Conservation (phyloP, 2,797 vertebrate species). For the Pangasius sanitwongsei region DNA sequence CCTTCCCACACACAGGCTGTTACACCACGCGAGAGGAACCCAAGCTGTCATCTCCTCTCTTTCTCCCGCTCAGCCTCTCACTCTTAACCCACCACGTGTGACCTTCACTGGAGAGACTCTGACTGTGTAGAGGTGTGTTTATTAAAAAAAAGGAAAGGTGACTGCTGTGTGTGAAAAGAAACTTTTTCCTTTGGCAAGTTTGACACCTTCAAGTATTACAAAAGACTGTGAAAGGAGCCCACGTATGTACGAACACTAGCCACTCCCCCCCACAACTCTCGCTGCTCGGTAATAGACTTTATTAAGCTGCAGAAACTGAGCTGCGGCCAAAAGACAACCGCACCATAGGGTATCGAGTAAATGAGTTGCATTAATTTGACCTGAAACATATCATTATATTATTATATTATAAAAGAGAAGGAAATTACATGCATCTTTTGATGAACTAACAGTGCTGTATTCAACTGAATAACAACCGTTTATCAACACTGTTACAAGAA, state of each 20-base stretch:
- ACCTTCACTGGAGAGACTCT: slow-evolving; percentile 27
- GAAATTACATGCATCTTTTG: background rate
- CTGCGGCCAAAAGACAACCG: background rate
- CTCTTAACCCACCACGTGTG: slow-evolving; percentile 36
- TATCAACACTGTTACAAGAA: slow-evolving; percentile 21
- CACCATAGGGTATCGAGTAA: background rate
- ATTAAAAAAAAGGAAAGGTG: slow-evolving; percentile 5
- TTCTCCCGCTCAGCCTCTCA: slow-evolving; percentile 24
- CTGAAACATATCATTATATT: background rate
- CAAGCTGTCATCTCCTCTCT: slow-evolving; percentile 41
- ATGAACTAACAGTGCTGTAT: background rate
- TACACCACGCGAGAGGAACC: slow-evolving; percentile 39
- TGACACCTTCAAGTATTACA: slow-evolving; percentile 30
- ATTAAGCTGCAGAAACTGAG: slow-evolving; percentile 9
- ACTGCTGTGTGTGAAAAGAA: slow-evolving; percentile 8
- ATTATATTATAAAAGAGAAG: background rate
- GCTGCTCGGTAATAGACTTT: background rate
- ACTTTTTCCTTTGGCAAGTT: slow-evolving; percentile 11
- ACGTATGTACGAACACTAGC: slow-evolving; percentile 14
- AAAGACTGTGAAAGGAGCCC: slow-evolving; percentile 8
- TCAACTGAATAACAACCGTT: slow-evolving; percentile 6
- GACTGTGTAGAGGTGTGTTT: slow-evolving; percentile 17
- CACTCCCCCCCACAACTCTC: background rate
- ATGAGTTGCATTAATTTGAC: background rate
- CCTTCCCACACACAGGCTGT: slow-evolving; percentile 51